phyloP scores from a whole-genome alignment of 2,797 vertebrate genomes.

The Pseudopleuronectes americanus region DNA sequence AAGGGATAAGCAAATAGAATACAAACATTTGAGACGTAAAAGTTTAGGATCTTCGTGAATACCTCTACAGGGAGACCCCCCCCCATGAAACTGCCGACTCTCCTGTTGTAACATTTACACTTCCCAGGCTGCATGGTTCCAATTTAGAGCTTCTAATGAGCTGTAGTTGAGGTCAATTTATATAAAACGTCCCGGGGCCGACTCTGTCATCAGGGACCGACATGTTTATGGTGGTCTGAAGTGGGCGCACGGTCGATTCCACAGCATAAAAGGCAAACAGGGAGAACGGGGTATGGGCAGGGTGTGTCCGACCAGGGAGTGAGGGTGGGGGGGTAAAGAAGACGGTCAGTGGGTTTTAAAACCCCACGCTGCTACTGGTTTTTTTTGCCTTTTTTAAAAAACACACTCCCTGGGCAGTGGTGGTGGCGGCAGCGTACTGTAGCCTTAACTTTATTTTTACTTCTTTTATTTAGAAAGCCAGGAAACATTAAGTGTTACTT shows the following conservation, averaged over 20 bases:
- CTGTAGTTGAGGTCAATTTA: slow-evolving; percentile 89
- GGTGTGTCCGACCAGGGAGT: slow-evolving; percentile 75
- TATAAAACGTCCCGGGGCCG: slow-evolving; percentile 83
- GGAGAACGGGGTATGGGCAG: slow-evolving; percentile 74
- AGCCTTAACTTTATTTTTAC: slow-evolving; percentile 84
- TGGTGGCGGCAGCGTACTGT: slow-evolving; percentile 66
- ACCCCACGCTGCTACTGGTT: slow-evolving; percentile 72
- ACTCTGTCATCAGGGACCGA: slow-evolving; percentile 87
- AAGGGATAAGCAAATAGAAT: not conserved
- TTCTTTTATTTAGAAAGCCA: slow-evolving; percentile 83
- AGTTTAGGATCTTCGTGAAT: slow-evolving; percentile 19
- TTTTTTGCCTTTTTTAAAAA: slow-evolving; percentile 78
- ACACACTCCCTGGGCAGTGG: slow-evolving; percentile 59
- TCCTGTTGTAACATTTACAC: slow-evolving; percentile 76
- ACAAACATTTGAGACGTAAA: not conserved
- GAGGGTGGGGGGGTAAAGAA: slow-evolving; percentile 75
- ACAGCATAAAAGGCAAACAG: slow-evolving; percentile 82
- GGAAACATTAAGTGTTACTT: slow-evolving; percentile 84
- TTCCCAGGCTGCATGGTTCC: slow-evolving; percentile 84
- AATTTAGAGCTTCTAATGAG: slow-evolving; percentile 88
- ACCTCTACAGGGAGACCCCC: slow-evolving; percentile 50
- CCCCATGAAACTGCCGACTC: slow-evolving; percentile 53
- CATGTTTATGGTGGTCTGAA: slow-evolving; percentile 89
- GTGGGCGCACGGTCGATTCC: slow-evolving; percentile 84
- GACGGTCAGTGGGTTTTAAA: slow-evolving; percentile 84